Conservation (phyloP, 2,797 vertebrate genomes). For the Sebastiscus tertius region DNA sequence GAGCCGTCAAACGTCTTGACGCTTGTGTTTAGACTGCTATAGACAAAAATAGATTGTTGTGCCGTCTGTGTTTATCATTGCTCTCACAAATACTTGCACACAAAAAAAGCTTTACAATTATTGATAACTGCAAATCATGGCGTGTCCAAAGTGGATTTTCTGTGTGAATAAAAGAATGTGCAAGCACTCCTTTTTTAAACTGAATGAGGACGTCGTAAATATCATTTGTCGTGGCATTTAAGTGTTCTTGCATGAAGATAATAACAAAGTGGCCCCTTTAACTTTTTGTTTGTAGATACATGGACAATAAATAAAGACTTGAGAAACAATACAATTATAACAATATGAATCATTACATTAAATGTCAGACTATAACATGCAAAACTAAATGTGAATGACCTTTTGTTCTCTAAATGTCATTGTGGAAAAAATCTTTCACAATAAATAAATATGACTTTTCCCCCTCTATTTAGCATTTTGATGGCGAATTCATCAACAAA, state of each 20-base stretch:
- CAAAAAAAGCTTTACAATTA: not conserved
- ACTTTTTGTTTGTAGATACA: not conserved
- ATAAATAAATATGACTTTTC: not conserved
- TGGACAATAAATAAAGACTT: not conserved
- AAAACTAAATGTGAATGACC: not conserved
- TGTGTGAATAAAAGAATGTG: not conserved
- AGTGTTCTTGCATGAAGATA: not conserved
- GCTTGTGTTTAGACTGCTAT: constrained; percentile 14
- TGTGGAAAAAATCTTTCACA: not conserved
- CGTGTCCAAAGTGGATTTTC: not conserved
- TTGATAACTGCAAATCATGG: constrained; percentile 1
- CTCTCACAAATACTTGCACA: not conserved
- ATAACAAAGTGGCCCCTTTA: not conserved
- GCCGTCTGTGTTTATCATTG: constrained; percentile 2
- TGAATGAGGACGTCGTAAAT: not conserved
- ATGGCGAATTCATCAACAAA: not conserved
- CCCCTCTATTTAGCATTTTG: not conserved
- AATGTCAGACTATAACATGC: not conserved
- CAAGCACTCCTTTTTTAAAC: not conserved
- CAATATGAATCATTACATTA: not conserved
- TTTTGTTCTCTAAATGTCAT: not conserved
- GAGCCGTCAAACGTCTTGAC: constrained; percentile 13
- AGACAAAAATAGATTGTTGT: not conserved
- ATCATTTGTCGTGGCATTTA: not conserved
- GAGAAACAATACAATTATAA: not conserved